These are phyloP conservation scores for Semaprochilodus insignis DNA, from an alignment of 2,797 vertebrate species.

Conservation along the genomic window DNA sequence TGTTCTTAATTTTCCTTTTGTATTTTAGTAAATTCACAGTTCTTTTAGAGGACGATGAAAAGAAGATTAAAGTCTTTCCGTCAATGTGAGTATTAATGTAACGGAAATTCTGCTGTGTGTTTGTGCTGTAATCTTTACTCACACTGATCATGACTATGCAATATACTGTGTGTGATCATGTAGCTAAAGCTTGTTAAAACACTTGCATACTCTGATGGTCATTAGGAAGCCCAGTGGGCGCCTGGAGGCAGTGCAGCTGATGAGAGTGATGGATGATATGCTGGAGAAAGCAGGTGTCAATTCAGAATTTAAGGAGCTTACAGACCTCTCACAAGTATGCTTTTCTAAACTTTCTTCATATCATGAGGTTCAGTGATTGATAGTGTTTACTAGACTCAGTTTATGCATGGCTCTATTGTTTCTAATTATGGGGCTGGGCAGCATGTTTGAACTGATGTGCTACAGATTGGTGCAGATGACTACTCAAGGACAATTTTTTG, in stretches of 20 bases:
- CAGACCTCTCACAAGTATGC: conserved; percentile 84
- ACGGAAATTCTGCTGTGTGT: not conserved
- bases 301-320: conserved; percentile 73
- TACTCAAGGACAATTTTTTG: no score
- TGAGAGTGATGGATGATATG: conserved; percentile 88
- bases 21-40: conserved; percentile 87
- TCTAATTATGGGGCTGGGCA: no score
- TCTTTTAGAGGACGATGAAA: conserved; percentile 84
- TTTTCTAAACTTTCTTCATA: not conserved
- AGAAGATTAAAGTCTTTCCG: conserved; percentile 84
- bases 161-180: not conserved
- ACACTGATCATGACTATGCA: not conserved
- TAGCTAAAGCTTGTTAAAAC: not conserved
- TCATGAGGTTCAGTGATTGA: not conserved
- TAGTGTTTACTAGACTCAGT: no score
- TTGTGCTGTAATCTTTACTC: not conserved
- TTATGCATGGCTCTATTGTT: no score
- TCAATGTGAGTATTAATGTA: conserved; percentile 82
- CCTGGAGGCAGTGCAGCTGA: conserved; percentile 84
- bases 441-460: no score
- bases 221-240: conserved; percentile 87
- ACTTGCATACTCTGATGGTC: not conserved
- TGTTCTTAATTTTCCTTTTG: not conserved
- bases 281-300: conserved; percentile 85
- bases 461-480: no score